A percentile compares a stretch with the other conserved stretches of the same genome.
phyloP scores from a whole-genome alignment of 2,113 vertebrate species.

The Platysteira castanea region DNA sequence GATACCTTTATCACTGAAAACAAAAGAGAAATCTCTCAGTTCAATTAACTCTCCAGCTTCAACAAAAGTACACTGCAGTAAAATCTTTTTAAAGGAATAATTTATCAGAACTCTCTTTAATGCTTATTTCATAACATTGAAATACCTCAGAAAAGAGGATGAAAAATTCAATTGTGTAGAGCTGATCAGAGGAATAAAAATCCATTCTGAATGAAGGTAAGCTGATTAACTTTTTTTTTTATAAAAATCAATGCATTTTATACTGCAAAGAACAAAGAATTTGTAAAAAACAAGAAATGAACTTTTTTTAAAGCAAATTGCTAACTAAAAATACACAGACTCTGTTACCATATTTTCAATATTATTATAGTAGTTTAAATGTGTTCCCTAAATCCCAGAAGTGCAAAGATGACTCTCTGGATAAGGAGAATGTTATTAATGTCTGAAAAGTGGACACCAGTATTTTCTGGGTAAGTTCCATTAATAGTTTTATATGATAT shows the following conservation, averaged over 20 bases:
- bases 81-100: constrained; percentile 3
- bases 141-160: constrained; percentile 48
- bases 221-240: constrained; percentile 59
- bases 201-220: constrained; percentile 58
- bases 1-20: neutral
- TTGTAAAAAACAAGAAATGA: neutral
- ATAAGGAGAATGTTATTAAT: neutral
- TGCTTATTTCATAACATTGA: constrained; percentile 43
- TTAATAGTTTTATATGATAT: neutral
- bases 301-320: neutral
- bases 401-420: neutral
- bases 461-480: neutral
- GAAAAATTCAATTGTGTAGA: constrained; percentile 59
- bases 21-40: neutral
- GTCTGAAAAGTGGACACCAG: neutral
- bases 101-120: constrained; percentile 38
- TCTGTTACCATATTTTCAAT: neutral
- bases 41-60: neutral
- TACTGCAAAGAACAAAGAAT: constrained; percentile 45
- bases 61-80: neutral
- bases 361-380: neutral
- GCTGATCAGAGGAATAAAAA: constrained; percentile 61
- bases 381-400: neutral
- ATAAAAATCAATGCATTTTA: constrained; percentile 59
- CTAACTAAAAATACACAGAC: neutral